These are phyloP conservation scores for Sebastes kiyomatsui DNA, from an alignment of 2,797 vertebrate species.

Conservation along the genomic window DNA sequence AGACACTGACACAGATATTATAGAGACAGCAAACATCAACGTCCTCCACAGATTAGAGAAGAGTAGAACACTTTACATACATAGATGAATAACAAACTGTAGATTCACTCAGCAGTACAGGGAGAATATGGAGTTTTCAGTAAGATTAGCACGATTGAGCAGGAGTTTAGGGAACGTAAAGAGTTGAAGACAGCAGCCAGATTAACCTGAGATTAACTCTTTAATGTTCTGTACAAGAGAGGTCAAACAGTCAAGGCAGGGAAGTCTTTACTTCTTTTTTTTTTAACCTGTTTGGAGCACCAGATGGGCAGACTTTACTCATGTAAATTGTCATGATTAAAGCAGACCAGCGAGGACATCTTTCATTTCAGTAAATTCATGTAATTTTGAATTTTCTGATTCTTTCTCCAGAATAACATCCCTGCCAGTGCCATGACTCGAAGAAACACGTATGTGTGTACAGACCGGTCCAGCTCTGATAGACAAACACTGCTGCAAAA, in stretches of 20 bases:
- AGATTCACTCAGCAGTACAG: neutral
- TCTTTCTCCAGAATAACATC: constrained; percentile 85
- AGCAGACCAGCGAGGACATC: neutral
- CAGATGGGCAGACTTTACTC: neutral
- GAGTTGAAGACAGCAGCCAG: neutral
- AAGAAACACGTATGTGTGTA: constrained; percentile 94
- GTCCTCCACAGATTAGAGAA: constrained; percentile 4
- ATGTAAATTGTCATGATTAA: neutral
- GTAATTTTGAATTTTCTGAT: neutral
- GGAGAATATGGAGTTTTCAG: neutral
- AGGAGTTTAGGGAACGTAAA: neutral
- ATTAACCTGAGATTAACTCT: constrained; percentile 53
- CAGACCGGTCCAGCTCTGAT: constrained; percentile 86
- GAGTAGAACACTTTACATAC: neutral
- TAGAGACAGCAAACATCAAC: neutral
- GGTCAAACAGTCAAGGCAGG: neutral
- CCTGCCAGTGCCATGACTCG: constrained; percentile 92
- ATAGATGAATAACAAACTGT: neutral
- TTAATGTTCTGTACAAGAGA: neutral
- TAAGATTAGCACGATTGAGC: neutral
- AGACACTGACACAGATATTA: constrained; percentile 16
- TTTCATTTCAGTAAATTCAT: neutral
- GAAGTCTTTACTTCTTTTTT: neutral
- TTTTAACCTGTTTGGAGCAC: neutral
- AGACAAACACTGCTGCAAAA: constrained; percentile 89